Evolutionary conservation across 2,888 invertebrate genomes (phyloP).

Genomic region (Drosophila recens): DNA sequence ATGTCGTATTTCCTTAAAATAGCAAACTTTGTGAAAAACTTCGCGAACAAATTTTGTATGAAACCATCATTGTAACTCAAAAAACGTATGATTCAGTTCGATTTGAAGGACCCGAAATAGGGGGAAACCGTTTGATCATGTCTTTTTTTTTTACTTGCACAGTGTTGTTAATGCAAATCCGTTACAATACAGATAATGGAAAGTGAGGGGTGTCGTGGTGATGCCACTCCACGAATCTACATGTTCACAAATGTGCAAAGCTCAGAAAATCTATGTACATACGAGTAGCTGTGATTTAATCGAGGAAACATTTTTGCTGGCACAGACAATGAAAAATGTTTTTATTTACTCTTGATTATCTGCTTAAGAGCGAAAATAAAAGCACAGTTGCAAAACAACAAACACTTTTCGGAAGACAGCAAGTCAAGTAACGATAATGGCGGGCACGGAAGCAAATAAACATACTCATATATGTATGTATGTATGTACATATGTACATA

Average conservation of each 20-base stretch:
- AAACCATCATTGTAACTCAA: too few relatives aligned
- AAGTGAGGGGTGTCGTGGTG: background rate
- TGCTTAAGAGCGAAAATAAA: constrained; percentile 43
- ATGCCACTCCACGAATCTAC: background rate
- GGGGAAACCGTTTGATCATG: too few relatives aligned
- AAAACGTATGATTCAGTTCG: too few relatives aligned
- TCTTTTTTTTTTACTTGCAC: too few relatives aligned
- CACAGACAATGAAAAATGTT: constrained; percentile 48
- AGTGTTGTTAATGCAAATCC: too few relatives aligned
- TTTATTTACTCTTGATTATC: constrained; percentile 63
- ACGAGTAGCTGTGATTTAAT: constrained; percentile 32
- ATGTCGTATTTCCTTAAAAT: too few relatives aligned
- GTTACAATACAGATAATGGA: too few relatives aligned
- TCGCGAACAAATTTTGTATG: too few relatives aligned
- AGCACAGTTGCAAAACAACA: constrained; percentile 30
- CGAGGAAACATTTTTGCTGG: constrained; percentile 28
- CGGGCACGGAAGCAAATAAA: background rate
- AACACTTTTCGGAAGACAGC: constrained; percentile 7
- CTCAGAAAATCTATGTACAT: constrained; percentile 33
- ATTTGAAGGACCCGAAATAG: too few relatives aligned
- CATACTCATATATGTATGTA: background rate
- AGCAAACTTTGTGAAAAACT: too few relatives aligned
- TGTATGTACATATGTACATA: background rate
- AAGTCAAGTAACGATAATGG: background rate
- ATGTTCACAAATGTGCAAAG: constrained; percentile 32